Evolutionary conservation across 1,140 invertebrate genomes (phyloP).

Genomic region (Anastrepha obliqua): DNA sequence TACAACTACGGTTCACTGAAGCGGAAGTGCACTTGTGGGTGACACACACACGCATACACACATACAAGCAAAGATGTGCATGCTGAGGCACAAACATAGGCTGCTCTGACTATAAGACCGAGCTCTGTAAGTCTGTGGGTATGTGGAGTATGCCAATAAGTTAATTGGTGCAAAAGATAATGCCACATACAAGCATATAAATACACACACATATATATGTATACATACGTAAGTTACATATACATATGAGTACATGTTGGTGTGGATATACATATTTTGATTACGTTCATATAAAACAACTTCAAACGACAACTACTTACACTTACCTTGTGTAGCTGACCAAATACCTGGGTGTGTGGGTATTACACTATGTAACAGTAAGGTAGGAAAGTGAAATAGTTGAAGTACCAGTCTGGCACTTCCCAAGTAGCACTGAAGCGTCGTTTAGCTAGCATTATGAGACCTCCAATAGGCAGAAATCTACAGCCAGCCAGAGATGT

Average conservation of each 20-base stretch:
- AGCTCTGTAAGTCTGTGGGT: neutral
- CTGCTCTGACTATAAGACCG: neutral
- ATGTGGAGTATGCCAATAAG: slow-evolving; percentile 53
- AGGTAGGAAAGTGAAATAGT: neutral
- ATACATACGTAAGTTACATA: neutral
- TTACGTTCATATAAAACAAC: neutral
- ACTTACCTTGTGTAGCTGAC: no score
- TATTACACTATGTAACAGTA: neutral
- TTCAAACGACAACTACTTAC: no score
- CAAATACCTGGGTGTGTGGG: no score
- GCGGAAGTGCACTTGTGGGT: slow-evolving; percentile 27
- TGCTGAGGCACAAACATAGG: no score
- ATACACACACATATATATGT: neutral
- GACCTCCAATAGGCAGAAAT: no score
- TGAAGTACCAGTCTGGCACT: no score
- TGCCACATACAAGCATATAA: neutral
- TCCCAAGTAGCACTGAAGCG: no score
- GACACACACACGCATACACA: neutral
- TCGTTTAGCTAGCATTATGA: no score
- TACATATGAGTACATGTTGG: neutral
- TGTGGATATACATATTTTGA: neutral
- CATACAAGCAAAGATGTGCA: neutral
- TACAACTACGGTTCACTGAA: neutral
- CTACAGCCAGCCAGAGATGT: no score
- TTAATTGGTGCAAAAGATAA: slow-evolving; percentile 24